These are phyloP conservation scores for Dasysyrphus tricinctus DNA, from an alignment of 2,888 invertebrate species.

Conservation along the genomic window DNA sequence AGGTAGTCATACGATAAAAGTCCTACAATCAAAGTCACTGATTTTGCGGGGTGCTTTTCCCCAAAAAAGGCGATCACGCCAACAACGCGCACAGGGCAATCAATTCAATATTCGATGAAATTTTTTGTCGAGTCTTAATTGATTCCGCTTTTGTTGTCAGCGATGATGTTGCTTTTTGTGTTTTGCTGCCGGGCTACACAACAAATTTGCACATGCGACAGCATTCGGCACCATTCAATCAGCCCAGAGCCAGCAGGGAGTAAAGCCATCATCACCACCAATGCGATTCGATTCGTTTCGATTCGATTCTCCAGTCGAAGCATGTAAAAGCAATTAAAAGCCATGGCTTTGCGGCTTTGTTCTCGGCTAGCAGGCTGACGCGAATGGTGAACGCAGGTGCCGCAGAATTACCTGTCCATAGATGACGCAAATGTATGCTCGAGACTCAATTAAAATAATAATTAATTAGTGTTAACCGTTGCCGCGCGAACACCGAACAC, in stretches of 20 bases:
- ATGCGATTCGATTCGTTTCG: neutral
- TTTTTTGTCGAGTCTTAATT: slow-evolving; percentile 46
- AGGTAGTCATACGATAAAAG: slow-evolving; percentile 5
- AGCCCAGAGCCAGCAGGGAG: neutral
- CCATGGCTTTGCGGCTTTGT: slow-evolving; percentile 68
- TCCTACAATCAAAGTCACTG: slow-evolving; percentile 48
- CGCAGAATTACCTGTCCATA: slow-evolving; percentile 70
- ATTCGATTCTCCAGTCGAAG: slow-evolving; percentile 63
- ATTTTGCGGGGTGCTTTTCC: slow-evolving; percentile 15
- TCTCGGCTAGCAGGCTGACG: slow-evolving; percentile 51
- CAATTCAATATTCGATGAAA: slow-evolving; percentile 40
- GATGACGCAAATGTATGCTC: slow-evolving; percentile 74
- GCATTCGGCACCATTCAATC: slow-evolving; percentile 65
- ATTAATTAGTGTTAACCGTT: slow-evolving; percentile 75
- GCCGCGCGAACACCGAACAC: slow-evolving; percentile 63
- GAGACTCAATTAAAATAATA: slow-evolving; percentile 75
- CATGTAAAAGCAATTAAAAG: slow-evolving; percentile 74
- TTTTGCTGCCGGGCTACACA: slow-evolving; percentile 56
- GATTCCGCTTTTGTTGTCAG: slow-evolving; percentile 67
- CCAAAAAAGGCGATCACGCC: slow-evolving; percentile 61
- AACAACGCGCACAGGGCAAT: slow-evolving; percentile 33
- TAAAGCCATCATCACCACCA: neutral
- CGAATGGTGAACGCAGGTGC: slow-evolving; percentile 61
- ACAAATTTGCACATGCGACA: slow-evolving; percentile 64
- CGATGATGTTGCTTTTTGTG: slow-evolving; percentile 69